These are phyloP conservation scores for Ormyrus pomaceus DNA, from an alignment of 2,888 invertebrate genomes.

Conservation along the genomic window DNA sequence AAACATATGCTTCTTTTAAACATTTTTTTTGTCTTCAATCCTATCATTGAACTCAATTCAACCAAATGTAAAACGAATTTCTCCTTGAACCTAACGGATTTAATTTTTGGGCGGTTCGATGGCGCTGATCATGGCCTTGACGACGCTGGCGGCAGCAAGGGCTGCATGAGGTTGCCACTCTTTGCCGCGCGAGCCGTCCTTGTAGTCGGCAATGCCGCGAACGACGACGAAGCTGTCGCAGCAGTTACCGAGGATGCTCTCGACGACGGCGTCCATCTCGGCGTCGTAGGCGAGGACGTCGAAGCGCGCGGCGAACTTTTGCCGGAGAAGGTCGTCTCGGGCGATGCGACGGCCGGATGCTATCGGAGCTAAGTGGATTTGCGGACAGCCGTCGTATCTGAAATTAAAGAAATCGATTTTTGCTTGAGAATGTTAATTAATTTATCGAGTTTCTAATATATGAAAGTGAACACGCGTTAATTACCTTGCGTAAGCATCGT, in stretches of 20 bases:
- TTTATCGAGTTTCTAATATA: neutral
- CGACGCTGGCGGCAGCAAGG: constrained; percentile 93
- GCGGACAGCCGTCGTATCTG: constrained; percentile 79
- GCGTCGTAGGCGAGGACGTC: constrained; percentile 94
- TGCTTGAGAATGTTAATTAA: too few relatives aligned
- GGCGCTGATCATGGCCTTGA: constrained; percentile 90
- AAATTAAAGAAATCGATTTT: constrained; percentile 2
- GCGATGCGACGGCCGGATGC: constrained; percentile 90
- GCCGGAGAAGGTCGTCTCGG: constrained; percentile 87
- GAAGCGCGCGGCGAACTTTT: constrained; percentile 89
- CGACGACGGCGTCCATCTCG: constrained; percentile 95
- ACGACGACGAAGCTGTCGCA: constrained; percentile 92
- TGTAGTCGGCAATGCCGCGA: constrained; percentile 95
- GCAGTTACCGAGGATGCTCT: constrained; percentile 93
- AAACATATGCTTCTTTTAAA: neutral
- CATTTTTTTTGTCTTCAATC: neutral
- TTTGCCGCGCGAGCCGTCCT: constrained; percentile 93
- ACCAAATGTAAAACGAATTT: neutral
- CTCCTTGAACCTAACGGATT: neutral
- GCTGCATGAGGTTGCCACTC: constrained; percentile 98
- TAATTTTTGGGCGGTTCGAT: constrained; percentile 83
- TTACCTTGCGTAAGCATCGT: constrained; percentile 76
- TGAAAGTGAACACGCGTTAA: neutral
- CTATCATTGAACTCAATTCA: neutral
- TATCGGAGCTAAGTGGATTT: constrained; percentile 86